Evolutionary conservation across 1,140 invertebrate species (phyloP), one percentile per base, ranked within the genome.

Genomic region (Dysdera silvatica): DNA sequence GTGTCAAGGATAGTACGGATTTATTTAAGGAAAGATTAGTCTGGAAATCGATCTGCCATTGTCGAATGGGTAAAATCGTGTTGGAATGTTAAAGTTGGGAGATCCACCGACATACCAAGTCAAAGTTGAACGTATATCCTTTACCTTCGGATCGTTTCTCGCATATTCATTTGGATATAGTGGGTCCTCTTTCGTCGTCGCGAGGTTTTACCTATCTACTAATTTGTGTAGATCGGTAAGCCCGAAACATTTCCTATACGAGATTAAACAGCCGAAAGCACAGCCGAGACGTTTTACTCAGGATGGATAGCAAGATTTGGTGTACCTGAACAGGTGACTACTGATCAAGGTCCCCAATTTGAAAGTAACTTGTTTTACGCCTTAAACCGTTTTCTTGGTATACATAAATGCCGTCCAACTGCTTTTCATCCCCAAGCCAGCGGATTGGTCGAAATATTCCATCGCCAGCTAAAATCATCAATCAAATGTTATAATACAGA

Each of bases 11-110:
- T 5, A 60, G 54, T 8, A 28, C 14, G 12, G 26, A 48, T 6
- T 28, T 67, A n/a, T 3, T 67, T 33, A 43, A 20, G 7, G 43
- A 47, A 7, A 8, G 43, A 7, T 47, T 47, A n/a, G 43, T 47
- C 14, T 47, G 8, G 43, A 47, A 47, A 47, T 47, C 43, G 8
- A 8, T 7, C 14, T 12, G 43, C 14, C 43, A n/a, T 12, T 47
- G 8, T 7, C 14, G 18, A 7, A 20, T 47, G 43, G 43, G 14
- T 12, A 8, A 47, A 47, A 20, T 12, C 8, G 7, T 47, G 43
- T 10, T 47, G 20, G 7, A 8, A 7, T 47, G 43, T 20, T 6
- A 47, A 47, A 47, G 23, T n/a, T 8, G 14, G 7, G 23, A 47
- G 23, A 47, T 47, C 20, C 7, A 12, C 8, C 8, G 43, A 47